Evolutionary conservation across 2,888 invertebrate genomes (phyloP), one percentile per base, ranked within the genome.

Genomic region (Hypselothyrea guttata): DNA sequence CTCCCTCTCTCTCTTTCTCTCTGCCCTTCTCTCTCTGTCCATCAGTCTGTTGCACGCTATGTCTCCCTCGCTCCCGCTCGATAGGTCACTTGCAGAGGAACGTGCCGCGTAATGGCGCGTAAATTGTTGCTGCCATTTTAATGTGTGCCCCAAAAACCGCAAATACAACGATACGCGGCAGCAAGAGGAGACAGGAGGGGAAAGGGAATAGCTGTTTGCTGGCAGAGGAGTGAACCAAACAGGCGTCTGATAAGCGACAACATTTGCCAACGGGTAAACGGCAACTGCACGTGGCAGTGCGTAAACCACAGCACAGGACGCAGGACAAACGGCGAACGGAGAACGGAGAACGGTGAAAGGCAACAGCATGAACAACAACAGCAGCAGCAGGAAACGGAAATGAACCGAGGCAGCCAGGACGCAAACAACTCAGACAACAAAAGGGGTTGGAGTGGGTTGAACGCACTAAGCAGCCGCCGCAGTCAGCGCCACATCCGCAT

Each of bases 61-160:
- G n/a, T n/a, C n/a, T 12, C 8, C 5, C 9, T 18, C 8, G 33
- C n/a, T 7, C 9, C 27, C 27, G n/a, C 15, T 33, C 48, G 31
- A 4, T 34, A 38, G 7, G 22, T 31, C 34, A 47, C 28, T 34
- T 51, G 33, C 55, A 37, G 35, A 44, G 31, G 55, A 72, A 69
- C 73, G 54, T 70, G 53, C 55, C 35, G 44, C 51, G 75, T 84
- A 78, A 83, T 78, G 83, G 85, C 75, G 85, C 78, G 83, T 75
- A 83, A 79, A 85, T 75, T 78, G 78, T 79, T 85, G 85, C 76
- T 72, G 76, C 79, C 79, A 69, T 83, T 75, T 75, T 75, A 85
- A 82, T 78, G 85, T 71, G 75, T 64, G 65, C 61, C 83, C 49
- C 31, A 67, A 83, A n/a, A 78, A 78, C 84, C 79, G 51, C 78